A percentile compares a stretch with the other conserved stretches of the same genome.
Evolutionary conservation across 2,797 vertebrate genomes (phyloP).

Genomic region (Mus caroli): DNA sequence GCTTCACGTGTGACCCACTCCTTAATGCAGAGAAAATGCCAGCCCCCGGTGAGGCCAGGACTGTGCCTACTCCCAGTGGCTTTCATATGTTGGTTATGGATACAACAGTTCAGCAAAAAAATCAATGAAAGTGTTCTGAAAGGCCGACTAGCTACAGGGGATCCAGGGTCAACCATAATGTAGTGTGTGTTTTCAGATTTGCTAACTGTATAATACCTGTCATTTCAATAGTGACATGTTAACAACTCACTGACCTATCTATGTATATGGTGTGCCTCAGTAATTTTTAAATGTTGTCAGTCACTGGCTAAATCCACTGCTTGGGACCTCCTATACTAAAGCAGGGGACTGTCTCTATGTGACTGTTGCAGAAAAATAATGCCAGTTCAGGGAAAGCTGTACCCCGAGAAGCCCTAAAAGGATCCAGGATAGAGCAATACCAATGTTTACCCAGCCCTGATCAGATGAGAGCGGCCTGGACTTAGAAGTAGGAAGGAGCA

Average conservation of each 20-base stretch:
- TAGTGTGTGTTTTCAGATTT: neutral
- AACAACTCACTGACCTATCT: neutral
- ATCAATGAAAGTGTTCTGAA: neutral
- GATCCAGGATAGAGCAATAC: neutral
- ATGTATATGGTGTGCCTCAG: neutral
- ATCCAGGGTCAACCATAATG: neutral
- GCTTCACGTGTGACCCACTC: conserved; percentile 12
- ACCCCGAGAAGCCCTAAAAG: neutral
- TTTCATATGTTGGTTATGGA: neutral
- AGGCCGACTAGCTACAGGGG: neutral
- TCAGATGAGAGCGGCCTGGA: neutral
- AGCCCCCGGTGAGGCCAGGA: neutral
- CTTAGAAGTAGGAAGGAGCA: neutral
- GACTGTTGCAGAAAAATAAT: neutral
- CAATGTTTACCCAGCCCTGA: neutral
- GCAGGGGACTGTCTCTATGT: neutral
- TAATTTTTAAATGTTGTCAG: conserved; percentile 9
- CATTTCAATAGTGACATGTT: neutral
- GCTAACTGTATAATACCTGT: neutral
- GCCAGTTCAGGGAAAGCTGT: neutral
- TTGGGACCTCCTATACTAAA: conserved; percentile 10
- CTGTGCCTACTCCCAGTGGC: neutral
- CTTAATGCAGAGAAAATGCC: conserved; percentile 25
- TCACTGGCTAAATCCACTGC: neutral
- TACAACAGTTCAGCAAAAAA: conserved; percentile 5